Conservation (phyloP, 2,797 vertebrate genomes). For the Eutrigla gurnardus region DNA sequence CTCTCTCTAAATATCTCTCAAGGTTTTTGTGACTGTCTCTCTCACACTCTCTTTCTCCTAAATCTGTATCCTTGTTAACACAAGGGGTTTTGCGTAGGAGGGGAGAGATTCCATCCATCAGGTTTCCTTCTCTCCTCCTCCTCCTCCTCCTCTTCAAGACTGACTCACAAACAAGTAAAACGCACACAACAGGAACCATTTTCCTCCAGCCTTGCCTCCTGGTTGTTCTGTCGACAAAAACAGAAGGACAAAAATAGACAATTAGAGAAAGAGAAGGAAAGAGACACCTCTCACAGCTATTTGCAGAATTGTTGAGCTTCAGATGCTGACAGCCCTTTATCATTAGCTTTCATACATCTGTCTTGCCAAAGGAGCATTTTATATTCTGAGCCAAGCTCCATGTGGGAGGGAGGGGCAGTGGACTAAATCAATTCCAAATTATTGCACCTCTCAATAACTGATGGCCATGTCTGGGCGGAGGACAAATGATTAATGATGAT, state of each 20-base stretch:
- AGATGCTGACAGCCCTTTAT: slow-evolving; percentile 66
- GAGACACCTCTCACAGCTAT: slow-evolving; percentile 53
- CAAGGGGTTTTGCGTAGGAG: slow-evolving; percentile 59
- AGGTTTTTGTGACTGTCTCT: slow-evolving; percentile 54
- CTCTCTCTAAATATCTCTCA: slow-evolving; percentile 50
- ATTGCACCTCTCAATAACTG: slow-evolving; percentile 83
- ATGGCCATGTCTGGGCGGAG: slow-evolving; percentile 76
- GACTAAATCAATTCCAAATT: slow-evolving; percentile 84
- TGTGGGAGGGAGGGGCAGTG: slow-evolving; percentile 36
- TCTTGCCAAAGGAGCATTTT: slow-evolving; percentile 63
- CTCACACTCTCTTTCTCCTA: slow-evolving; percentile 43
- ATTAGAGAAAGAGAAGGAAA: slow-evolving; percentile 21
- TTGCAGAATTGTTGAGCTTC: slow-evolving; percentile 55
- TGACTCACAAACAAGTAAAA: slow-evolving; percentile 57
- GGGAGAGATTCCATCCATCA: slow-evolving; percentile 66
- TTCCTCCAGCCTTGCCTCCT: slow-evolving; percentile 26
- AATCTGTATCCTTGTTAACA: slow-evolving; percentile 73
- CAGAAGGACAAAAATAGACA: slow-evolving; percentile 45
- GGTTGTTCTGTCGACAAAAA: slow-evolving; percentile 38
- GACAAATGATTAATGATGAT: slow-evolving; percentile 83
- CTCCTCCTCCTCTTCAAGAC: slow-evolving; percentile 27
- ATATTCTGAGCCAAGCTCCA: slow-evolving; percentile 62
- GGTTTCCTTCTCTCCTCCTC: slow-evolving; percentile 35
- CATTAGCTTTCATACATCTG: slow-evolving; percentile 67
- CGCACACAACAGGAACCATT: slow-evolving; percentile 36